Conservation (phyloP, 2,113 vertebrate genomes). For the Xenopus laevis region DNA sequence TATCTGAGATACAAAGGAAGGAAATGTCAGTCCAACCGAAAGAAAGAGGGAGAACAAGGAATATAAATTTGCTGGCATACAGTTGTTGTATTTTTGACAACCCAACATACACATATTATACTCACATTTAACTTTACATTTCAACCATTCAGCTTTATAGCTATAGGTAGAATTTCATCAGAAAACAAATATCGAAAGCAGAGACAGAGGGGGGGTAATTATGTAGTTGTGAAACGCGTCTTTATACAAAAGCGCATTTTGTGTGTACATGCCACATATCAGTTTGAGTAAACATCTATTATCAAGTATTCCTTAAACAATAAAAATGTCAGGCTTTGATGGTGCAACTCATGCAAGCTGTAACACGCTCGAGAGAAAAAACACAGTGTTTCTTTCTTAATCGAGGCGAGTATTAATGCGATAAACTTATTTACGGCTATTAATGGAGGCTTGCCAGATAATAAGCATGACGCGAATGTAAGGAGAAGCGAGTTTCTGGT, state of each 20-base stretch:
- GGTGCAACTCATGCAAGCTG: conserved; percentile 22
- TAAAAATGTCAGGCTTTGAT: neutral
- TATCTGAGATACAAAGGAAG: too few relatives aligned
- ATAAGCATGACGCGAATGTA: neutral
- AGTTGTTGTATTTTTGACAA: too few relatives aligned
- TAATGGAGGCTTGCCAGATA: neutral
- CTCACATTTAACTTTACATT: too few relatives aligned
- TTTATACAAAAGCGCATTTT: neutral
- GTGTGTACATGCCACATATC: neutral
- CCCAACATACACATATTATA: too few relatives aligned
- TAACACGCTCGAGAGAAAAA: conserved; percentile 9
- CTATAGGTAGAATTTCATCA: neutral
- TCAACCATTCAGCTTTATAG: neutral
- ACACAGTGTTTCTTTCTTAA: neutral
- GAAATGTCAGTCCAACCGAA: too few relatives aligned
- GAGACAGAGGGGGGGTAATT: neutral
- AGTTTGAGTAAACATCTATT: conserved; percentile 2
- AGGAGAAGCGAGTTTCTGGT: neutral
- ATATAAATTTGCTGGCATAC: too few relatives aligned
- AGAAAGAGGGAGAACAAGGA: too few relatives aligned
- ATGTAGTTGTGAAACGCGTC: neutral
- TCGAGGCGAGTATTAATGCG: neutral
- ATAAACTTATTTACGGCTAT: neutral
- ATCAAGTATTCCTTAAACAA: conserved; percentile 8
- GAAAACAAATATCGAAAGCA: too few relatives aligned